phyloP scores from a whole-genome alignment of 2,797 vertebrate species.

The Simalia tracyae region DNA sequence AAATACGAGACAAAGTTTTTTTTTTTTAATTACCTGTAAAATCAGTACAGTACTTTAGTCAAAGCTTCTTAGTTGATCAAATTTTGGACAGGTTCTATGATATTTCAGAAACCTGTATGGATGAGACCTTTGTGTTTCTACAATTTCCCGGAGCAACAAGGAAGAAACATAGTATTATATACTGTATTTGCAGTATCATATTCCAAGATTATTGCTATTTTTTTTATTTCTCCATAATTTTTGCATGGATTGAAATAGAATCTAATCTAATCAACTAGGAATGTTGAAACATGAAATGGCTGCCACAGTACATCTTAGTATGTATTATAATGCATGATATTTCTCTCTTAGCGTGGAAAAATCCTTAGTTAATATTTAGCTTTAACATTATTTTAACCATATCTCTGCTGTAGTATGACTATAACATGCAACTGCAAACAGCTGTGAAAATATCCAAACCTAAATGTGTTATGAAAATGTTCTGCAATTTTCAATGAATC shows the following conservation, averaged over 20 bases:
- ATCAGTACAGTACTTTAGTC: neutral
- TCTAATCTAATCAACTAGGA: neutral
- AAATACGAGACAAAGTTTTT: neutral
- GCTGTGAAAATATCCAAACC: neutral
- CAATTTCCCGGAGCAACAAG: neutral
- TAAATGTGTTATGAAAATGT: neutral
- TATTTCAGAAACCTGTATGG: neutral
- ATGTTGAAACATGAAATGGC: neutral
- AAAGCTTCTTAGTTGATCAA: neutral
- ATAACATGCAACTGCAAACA: neutral
- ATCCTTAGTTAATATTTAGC: neutral
- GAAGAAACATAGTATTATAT: neutral
- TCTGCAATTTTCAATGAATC: neutral
- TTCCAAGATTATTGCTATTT: too few relatives aligned
- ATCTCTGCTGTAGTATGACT: neutral
- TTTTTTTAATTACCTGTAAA: neutral
- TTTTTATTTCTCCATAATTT: neutral
- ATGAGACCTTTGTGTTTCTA: neutral
- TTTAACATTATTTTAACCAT: neutral
- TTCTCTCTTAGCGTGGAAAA: neutral
- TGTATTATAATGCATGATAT: neutral
- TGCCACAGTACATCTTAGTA: neutral
- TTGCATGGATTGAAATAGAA: neutral
- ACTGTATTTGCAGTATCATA: neutral
- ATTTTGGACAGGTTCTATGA: neutral